These are phyloP conservation scores for Procambarus clarkii DNA, from an alignment of 1,140 invertebrate genomes.

Conservation along the genomic window DNA sequence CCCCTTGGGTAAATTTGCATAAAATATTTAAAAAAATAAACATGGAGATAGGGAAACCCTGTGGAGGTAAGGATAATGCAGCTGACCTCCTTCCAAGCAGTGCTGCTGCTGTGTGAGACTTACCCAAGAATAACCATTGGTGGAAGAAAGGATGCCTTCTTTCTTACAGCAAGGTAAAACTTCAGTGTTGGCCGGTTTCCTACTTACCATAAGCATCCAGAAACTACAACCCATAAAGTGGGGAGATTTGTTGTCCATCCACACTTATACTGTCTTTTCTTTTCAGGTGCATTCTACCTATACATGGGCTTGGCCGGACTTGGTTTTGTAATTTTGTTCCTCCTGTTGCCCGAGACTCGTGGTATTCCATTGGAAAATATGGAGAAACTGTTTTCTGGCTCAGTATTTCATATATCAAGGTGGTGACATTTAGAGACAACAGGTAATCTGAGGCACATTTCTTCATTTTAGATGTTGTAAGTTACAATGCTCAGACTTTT, in stretches of 20 bases:
- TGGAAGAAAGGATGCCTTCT: background rate
- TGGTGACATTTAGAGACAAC: background rate
- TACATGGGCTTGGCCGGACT: slow-evolving; percentile 78
- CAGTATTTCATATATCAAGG: slow-evolving; percentile 28
- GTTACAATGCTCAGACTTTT: background rate
- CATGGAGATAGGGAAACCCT: no score
- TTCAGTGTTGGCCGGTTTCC: background rate
- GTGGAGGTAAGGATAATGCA: no score
- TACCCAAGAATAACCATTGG: background rate
- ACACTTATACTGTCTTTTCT: background rate
- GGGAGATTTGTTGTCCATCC: background rate
- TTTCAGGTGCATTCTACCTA: slow-evolving; percentile 79
- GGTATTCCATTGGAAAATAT: slow-evolving; percentile 79
- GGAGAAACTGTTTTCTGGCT: slow-evolving; percentile 76
- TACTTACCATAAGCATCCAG: background rate
- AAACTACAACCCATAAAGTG: background rate
- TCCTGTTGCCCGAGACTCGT: slow-evolving; percentile 80
- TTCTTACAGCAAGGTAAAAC: background rate
- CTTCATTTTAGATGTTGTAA: background rate
- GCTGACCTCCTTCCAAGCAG: no score
- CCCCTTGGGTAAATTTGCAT: no score
- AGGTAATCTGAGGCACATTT: background rate
- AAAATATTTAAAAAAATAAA: no score
- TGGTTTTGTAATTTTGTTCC: slow-evolving; percentile 77
- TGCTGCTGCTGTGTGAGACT: no score